phyloP scores from a whole-genome alignment of 35 echinoderm and acorn worm genomes.

The Lytechinus variegatus region DNA sequence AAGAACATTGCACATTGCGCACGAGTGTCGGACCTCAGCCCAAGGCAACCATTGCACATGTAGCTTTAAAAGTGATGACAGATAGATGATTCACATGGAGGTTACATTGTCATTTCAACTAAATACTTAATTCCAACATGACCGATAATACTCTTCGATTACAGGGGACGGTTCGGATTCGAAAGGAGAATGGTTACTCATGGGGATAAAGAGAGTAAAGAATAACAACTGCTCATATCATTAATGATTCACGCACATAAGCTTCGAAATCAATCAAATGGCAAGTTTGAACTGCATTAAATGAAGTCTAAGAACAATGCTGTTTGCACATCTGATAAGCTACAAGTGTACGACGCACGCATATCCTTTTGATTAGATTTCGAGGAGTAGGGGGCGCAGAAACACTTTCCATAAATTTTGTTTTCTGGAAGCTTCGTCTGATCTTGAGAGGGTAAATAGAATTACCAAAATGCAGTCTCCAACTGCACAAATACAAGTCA shows the following conservation, averaged over 20 bases:
- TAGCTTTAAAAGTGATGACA: neutral
- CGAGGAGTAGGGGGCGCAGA: neutral
- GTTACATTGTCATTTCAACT: neutral
- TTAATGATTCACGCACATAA: neutral
- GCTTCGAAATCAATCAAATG: neutral
- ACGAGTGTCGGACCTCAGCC: neutral
- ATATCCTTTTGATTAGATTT: neutral
- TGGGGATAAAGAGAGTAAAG: neutral
- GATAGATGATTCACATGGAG: neutral
- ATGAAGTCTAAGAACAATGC: neutral
- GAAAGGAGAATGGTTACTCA: neutral
- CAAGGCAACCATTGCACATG: neutral
- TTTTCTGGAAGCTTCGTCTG: neutral
- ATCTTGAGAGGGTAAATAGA: neutral
- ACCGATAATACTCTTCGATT: neutral
- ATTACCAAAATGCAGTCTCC: neutral
- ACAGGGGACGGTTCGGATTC: neutral
- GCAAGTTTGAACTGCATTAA: neutral
- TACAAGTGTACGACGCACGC: neutral
- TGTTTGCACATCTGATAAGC: neutral
- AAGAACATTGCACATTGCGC: neutral
- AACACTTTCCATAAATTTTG: neutral
- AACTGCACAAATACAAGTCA: neutral
- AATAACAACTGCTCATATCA: neutral
- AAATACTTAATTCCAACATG: neutral